Base-by-base conservation (phyloP, 2,797 vertebrate genomes). In the Aphelocoma californica region DNA sequence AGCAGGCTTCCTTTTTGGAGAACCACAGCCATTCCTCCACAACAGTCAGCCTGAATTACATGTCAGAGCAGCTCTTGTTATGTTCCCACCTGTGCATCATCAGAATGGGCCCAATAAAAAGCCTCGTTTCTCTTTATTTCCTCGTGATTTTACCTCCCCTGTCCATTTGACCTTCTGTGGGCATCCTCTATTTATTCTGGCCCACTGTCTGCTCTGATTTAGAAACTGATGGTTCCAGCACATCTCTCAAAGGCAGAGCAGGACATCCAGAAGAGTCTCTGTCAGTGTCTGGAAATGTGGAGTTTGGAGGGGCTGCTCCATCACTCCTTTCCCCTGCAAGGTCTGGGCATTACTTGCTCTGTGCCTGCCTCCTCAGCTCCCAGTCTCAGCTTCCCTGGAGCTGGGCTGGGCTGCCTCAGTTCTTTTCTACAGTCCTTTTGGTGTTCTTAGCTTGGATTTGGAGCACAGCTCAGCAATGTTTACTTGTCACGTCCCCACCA, bases 61-160 rank as follows among this genome's bases (percentile, higher is more conserved):
- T 69, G 45, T 82, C 57, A 72, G 54, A 65, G 72, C 32, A 75
- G 19, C 36, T 62, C 40, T 40, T 79, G 71, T 38, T 61, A 24
- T 70, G 38, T 60, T 81, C 60, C 61, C 29, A 57, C 72, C 71
- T 72, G 53, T 96, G 62, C 54, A 73, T 67, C 77, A 70, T 61
- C 89, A 81, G 77, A 84, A 86, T 9, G 24, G 62, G 45, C 26
- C 51, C 17, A 88, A 86, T 93, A 88, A 95, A 94, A 95, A 91
- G 60, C 48, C 42, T 67, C 6, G 0, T 84, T 95, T 94, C 70
- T 83, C 87, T 94, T 93, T 95, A 91, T 79, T 89, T 89, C 79
- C 20, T 40, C 62, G 40, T 64, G 88, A 85, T 75, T 90, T 93
- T 86, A 58, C 73, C 11, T 88, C 16, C 24, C 3, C 47, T 81